Evolutionary conservation across 53 echinoderm and acorn worm species (phyloP).

Genomic region (Holothuria scabra): DNA sequence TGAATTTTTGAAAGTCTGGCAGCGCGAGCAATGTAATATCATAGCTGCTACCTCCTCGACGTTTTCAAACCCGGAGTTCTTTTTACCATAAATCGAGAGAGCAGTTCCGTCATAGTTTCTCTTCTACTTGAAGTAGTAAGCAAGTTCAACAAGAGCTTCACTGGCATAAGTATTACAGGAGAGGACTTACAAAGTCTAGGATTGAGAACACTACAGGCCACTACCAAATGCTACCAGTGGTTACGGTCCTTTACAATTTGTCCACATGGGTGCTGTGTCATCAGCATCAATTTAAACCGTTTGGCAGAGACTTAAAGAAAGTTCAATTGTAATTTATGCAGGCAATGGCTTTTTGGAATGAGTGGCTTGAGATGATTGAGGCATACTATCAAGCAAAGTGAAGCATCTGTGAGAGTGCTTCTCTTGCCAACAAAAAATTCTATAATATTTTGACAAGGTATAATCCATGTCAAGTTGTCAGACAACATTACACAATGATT

Average conservation of each 20-base stretch:
- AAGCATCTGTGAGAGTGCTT: background rate
- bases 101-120: constrained; percentile 25
- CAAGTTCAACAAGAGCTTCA: no score
- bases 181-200: no score
- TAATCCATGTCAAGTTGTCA: no score
- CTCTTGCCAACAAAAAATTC: no score
- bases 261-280: no score
- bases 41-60: constrained; percentile 9
- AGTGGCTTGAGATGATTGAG: background rate
- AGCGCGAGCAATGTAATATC: constrained; percentile 24
- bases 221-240: no score
- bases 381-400: background rate
- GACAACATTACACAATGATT: no score
- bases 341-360: background rate
- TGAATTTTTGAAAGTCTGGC: constrained; percentile 45
- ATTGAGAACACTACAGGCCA: no score
- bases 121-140: constrained; percentile 11
- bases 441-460: no score
- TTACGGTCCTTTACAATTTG: no score
- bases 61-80: constrained; percentile 22
- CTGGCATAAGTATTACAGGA: no score
- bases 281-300: background rate
- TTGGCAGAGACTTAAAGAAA: background rate
- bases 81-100: background rate
- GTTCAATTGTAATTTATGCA: constrained; percentile 16